A percentile compares a stretch with the other conserved stretches of the same genome.
Conservation (phyloP, 2,797 vertebrate genomes). For the Cyprinodon diabolis region DNA sequence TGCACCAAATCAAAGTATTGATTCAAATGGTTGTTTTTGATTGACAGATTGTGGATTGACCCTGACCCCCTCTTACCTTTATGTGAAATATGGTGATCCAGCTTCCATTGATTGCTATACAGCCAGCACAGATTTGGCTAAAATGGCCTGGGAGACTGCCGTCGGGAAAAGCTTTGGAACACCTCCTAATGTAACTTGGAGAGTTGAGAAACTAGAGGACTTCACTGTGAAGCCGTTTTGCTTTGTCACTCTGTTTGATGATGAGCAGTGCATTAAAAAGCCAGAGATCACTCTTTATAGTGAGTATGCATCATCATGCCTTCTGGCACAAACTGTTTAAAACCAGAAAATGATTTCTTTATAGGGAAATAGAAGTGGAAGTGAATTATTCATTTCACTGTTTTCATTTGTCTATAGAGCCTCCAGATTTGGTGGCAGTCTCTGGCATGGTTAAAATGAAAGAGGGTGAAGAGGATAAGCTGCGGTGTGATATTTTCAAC, state of each 20-base stretch:
- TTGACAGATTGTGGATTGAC: constrained; percentile 26
- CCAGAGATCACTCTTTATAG: constrained; percentile 40
- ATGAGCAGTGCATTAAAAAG: fast-evolving
- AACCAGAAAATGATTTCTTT: not conserved
- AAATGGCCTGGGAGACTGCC: constrained; percentile 51
- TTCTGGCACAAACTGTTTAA: not conserved
- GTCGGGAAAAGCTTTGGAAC: fast-evolving
- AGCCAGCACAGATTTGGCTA: fast-evolving
- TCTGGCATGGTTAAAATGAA: constrained; percentile 7
- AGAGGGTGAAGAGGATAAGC: constrained; percentile 14
- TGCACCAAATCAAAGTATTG: not conserved
- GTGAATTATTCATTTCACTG: not conserved
- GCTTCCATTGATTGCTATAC: constrained; percentile 53
- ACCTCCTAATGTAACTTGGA: fast-evolving
- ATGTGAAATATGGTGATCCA: constrained; percentile 58
- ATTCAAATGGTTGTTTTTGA: constrained; percentile 10
- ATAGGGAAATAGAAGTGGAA: not conserved
- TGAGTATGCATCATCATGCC: constrained; percentile 37
- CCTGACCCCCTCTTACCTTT: constrained; percentile 44
- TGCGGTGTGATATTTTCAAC: constrained; percentile 55
- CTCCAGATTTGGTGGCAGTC: constrained; percentile 37
- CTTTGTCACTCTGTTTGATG: fast-evolving
- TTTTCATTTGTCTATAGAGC: constrained; percentile 47
- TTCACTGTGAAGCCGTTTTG: constrained; percentile 6
- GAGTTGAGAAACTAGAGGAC: not conserved